Conservation (phyloP, 2,797 vertebrate genomes). For the Chaetodon trifasciatus region DNA sequence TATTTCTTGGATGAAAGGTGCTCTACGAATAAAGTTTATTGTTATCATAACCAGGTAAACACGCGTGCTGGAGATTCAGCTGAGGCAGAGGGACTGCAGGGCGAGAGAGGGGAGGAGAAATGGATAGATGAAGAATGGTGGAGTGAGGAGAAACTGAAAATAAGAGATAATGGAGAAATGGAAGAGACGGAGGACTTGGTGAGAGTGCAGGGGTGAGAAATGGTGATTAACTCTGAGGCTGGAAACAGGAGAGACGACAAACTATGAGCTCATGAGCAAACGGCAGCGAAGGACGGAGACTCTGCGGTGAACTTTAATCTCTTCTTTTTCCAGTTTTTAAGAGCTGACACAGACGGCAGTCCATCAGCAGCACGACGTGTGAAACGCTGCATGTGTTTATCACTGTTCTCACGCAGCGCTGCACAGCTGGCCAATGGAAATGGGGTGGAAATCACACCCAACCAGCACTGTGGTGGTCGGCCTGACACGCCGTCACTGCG, state of each 20-base stretch:
- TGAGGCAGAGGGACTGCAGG: constrained; percentile 26
- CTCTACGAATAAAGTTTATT: no score
- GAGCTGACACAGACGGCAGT: neutral
- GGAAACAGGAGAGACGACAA: constrained; percentile 19
- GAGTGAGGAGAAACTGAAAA: constrained; percentile 21
- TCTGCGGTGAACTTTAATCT: no score
- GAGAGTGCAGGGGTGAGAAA: neutral
- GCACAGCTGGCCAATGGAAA: no score
- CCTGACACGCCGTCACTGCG: no score
- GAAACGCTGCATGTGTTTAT: no score
- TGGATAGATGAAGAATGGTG: constrained; percentile 9
- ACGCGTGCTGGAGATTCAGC: constrained; percentile 27
- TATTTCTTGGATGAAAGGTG: no score
- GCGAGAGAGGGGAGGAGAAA: constrained; percentile 11
- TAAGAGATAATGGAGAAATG: constrained; percentile 17
- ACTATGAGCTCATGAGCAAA: neutral
- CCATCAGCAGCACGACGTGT: neutral
- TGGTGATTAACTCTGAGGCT: neutral
- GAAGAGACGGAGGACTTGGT: neutral
- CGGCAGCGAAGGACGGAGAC: neutral
- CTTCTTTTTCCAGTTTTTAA: neutral
- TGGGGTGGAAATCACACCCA: no score
- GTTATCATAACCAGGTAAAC: constrained; percentile 22
- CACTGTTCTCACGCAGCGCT: no score
- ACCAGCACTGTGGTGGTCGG: no score